Base-by-base conservation (phyloP, 2,113 vertebrate genomes). In the Melanocharis versteri region DNA sequence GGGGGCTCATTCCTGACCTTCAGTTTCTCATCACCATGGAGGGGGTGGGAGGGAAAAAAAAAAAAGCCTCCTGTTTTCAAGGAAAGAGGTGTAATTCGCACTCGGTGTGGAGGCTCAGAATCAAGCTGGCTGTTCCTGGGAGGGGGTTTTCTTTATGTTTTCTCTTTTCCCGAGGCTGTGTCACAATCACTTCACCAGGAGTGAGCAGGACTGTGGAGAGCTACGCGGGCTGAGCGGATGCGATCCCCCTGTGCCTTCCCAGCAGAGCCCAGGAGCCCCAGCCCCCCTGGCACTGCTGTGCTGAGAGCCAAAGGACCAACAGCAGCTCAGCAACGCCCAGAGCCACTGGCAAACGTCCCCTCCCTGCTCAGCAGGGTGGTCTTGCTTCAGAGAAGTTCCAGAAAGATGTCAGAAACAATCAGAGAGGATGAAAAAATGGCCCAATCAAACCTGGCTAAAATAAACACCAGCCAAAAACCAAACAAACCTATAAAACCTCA, bases 221-320 rank as follows among this genome's bases (percentile, higher is more conserved):
- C 15, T 4, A 7, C 0, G 0, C 0, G 2, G 31, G 61, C 19
- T 61, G 31, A 21, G 62, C 0, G 0, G 71, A 24, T 11, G 1
- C 0, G 2, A 69, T 23, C 2, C 15, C 50, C n/a, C 1, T 30
- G 2, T 8, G 28, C 75, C 61, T 18, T 6, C 20, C 61, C 70
- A 62, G 16, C 6, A 1, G 66, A 8, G 65, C 70, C 56, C 61
- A 7, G 51, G 73, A 37, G 47, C 47, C n/a, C 17, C 76, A 24
- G 62, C 31, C 13, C 33, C 6, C 31, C 15, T 7, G 9, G 83
- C 40, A 20, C 11, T 9, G 40, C 76, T 3, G 40, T 65, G 33
- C 42, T 7, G 16, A 44, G 47, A 68, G 14, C 37, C 64, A 44
- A 13, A n/a, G 40, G 13, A 57, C 14, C 82, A 24, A 5, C 0